Conservation (phyloP, 2,888 invertebrate genomes). For the Unio pictorum region DNA sequence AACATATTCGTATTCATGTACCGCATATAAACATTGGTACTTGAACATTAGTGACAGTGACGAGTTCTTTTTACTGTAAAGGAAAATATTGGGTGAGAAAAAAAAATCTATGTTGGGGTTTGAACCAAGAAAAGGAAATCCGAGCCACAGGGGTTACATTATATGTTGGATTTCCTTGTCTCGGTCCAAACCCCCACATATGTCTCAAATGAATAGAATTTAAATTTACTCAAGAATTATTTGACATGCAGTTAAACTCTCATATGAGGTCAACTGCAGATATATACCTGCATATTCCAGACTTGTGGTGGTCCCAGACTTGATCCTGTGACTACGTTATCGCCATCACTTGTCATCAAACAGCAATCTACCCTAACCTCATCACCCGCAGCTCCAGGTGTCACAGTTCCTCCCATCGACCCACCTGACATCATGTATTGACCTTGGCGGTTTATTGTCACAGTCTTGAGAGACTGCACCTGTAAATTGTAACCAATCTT, state of each 20-base stretch:
- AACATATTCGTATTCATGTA: too few species aligned
- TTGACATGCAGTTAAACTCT: background rate
- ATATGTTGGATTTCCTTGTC: too few species aligned
- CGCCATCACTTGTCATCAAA: constrained; percentile 65
- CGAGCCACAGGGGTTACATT: too few species aligned
- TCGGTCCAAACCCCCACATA: too few species aligned
- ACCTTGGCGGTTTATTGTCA: constrained; percentile 48
- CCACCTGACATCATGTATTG: constrained; percentile 47
- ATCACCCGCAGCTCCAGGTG: constrained; percentile 65
- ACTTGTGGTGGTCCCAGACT: constrained; percentile 71
- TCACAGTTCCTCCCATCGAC: constrained; percentile 38
- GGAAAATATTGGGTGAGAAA: too few species aligned
- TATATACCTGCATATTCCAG: constrained; percentile 70
- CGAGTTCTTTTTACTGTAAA: too few species aligned
- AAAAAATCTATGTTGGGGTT: too few species aligned
- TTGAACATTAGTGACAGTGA: too few species aligned
- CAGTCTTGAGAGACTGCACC: constrained; percentile 53
- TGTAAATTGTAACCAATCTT: constrained; percentile 18
- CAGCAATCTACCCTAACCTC: constrained; percentile 70
- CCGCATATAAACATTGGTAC: too few species aligned
- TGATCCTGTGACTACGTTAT: constrained; percentile 70
- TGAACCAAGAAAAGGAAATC: too few species aligned
- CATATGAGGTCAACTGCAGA: background rate
- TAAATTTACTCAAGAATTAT: background rate
- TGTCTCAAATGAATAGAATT: too few species aligned